Conservation (phyloP, 2,888 invertebrate species). For the Uropetala carovei region DNA sequence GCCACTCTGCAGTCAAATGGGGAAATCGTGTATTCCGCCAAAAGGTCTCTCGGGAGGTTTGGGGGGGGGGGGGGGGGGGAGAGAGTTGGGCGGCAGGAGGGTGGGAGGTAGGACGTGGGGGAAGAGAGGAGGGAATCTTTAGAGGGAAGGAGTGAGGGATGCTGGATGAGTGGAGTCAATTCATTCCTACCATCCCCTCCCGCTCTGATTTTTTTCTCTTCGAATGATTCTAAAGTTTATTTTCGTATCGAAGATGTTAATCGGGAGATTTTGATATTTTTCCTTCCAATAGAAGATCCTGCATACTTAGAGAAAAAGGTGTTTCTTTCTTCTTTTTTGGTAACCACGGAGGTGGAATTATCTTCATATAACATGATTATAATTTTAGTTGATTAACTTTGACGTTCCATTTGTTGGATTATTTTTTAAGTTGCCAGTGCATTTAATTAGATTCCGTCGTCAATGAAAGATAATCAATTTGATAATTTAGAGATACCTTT, state of each 20-base stretch:
- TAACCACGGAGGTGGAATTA: too few species aligned
- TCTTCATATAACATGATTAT: too few species aligned
- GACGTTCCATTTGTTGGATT: too few species aligned
- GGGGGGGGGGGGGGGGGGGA: not conserved
- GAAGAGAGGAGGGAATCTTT: not conserved
- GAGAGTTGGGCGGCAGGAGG: not conserved
- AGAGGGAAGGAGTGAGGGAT: not conserved
- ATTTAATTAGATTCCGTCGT: too few species aligned
- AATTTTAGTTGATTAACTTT: too few species aligned
- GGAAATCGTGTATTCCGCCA: slow-evolving; percentile 59
- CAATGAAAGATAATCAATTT: too few species aligned
- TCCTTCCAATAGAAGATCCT: too few species aligned
- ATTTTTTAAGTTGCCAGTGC: too few species aligned
- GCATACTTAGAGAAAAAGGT: too few species aligned
- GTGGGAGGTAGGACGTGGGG: not conserved
- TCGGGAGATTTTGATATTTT: too few species aligned
- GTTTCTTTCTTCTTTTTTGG: too few species aligned
- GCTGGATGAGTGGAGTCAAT: not conserved
- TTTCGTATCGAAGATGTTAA: not conserved
- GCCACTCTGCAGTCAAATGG: slow-evolving; percentile 59
- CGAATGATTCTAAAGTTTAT: slow-evolving; percentile 21
- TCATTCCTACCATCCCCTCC: not conserved
- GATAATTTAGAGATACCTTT: too few species aligned
- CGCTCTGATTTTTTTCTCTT: not conserved
- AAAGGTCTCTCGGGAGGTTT: not conserved